These are phyloP conservation scores for Amblyjoppa proteus DNA, from an alignment of 2,888 invertebrate genomes.

Conservation along the genomic window DNA sequence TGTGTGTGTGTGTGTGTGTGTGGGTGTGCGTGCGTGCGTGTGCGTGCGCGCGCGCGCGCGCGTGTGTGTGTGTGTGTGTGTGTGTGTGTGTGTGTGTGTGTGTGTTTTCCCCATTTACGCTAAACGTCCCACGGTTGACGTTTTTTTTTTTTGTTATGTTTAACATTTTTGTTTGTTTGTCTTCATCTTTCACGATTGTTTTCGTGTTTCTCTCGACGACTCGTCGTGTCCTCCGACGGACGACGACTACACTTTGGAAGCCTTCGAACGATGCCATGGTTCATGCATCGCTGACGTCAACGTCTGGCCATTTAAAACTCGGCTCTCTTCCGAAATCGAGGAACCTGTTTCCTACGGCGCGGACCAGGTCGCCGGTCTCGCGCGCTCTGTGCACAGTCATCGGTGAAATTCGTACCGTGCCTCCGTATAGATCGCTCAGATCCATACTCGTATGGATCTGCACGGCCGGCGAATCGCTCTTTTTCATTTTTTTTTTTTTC, in stretches of 20 bases:
- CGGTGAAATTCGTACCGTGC: constrained; percentile 4
- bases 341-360: constrained; percentile 80
- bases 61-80: background rate
- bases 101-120: background rate
- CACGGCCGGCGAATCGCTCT: too few species aligned
- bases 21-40: too few species aligned
- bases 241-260: constrained; percentile 49
- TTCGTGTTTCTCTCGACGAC: background rate
- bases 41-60: too few species aligned
- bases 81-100: background rate
- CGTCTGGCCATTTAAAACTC: constrained; percentile 80
- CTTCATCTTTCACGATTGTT: background rate
- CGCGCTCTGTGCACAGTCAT: background rate
- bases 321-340: constrained; percentile 77
- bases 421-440: background rate
- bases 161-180: too few species aligned
- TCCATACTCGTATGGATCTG: too few species aligned
- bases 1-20: background rate
- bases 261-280: constrained; percentile 49
- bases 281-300: constrained; percentile 79
- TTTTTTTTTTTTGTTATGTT: background rate
- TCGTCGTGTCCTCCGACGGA: too few species aligned
- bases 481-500: too few species aligned
- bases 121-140: background rate
- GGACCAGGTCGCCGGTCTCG: constrained; percentile 38